Percentiles rank a stretch among this genome's conserved stretches.
Conservation (phyloP, 2,113 vertebrate species). For the Forbesichthys papilliferus region DNA sequence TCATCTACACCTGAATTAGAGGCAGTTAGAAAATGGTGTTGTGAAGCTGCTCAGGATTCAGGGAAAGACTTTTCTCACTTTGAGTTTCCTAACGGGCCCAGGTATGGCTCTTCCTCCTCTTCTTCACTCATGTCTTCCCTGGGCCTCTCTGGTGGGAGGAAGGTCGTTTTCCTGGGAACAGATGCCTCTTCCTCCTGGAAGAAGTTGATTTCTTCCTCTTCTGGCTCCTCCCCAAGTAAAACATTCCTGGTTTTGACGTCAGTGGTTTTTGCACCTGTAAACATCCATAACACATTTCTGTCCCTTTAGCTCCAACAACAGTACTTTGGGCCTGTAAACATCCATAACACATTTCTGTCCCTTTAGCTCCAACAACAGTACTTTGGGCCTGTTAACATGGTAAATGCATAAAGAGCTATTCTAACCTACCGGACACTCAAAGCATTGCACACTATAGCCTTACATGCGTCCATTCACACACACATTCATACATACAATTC, state of each 20-base stretch:
- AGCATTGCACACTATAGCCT: too few relatives aligned
- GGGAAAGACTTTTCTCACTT: constrained; percentile 73
- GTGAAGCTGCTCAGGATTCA: constrained; percentile 1
- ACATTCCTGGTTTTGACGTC: constrained; percentile 64
- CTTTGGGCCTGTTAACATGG: too few relatives aligned
- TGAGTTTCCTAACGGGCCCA: constrained; percentile 83
- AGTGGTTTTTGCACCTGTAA: constrained; percentile 74
- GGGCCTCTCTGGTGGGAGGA: constrained; percentile 21
- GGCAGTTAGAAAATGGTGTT: neutral
- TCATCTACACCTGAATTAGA: too few relatives aligned
- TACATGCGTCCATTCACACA: too few relatives aligned
- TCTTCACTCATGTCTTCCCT: constrained; percentile 72
- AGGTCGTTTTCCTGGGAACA: constrained; percentile 5
- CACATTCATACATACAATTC: too few relatives aligned
- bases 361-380: too few relatives aligned
- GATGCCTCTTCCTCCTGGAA: constrained; percentile 72
- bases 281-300: neutral
- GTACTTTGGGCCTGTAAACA: too few relatives aligned
- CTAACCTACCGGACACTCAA: too few relatives aligned
- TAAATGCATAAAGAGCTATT: too few relatives aligned
- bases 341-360: too few relatives aligned
- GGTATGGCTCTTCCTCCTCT: constrained; percentile 57
- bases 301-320: too few relatives aligned
- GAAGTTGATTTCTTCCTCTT: constrained; percentile 75
- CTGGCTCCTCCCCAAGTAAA: constrained; percentile 45